Conservation (phyloP, 2,797 vertebrate species). For the Xyrichtys novacula region DNA sequence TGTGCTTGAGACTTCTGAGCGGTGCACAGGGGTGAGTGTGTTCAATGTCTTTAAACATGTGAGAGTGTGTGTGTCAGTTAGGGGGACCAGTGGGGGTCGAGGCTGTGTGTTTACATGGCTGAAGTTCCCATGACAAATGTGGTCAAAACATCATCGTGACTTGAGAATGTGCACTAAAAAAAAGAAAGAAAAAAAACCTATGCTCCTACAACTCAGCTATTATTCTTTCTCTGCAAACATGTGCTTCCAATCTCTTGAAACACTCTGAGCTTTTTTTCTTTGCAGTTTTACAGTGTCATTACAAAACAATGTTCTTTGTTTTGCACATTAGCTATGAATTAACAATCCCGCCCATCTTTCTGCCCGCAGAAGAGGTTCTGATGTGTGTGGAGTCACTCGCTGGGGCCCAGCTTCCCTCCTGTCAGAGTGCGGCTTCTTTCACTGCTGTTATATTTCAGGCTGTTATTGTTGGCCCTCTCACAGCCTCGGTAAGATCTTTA, state of each 20-base stretch:
- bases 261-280: slow-evolving; percentile 83
- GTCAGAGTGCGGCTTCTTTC: slow-evolving; percentile 72
- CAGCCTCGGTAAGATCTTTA: slow-evolving; percentile 89
- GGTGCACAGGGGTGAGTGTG: slow-evolving; percentile 35
- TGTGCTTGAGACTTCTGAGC: slow-evolving; percentile 18
- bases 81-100: slow-evolving; percentile 56
- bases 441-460: slow-evolving; percentile 92
- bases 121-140: slow-evolving; percentile 93
- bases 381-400: slow-evolving; percentile 84
- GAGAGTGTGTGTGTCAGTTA: slow-evolving; percentile 41
- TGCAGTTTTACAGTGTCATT: slow-evolving; percentile 86
- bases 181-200: slow-evolving; percentile 24
- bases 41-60: slow-evolving; percentile 24
- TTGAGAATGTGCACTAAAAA: slow-evolving; percentile 77
- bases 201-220: slow-evolving; percentile 73
- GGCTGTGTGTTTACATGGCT: slow-evolving; percentile 83
- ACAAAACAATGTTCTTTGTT: slow-evolving; percentile 92
- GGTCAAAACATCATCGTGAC: slow-evolving; percentile 88
- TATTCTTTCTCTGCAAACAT: slow-evolving; percentile 86
- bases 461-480: slow-evolving; percentile 93
- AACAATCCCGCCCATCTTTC: slow-evolving; percentile 83
- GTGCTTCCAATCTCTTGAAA: slow-evolving; percentile 93
- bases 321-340: slow-evolving; percentile 91
- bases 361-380: slow-evolving; percentile 88
- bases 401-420: slow-evolving; percentile 76